Evolutionary conservation across 2,113 vertebrate species (phyloP).

Genomic region (Zosterops borbonicus): DNA sequence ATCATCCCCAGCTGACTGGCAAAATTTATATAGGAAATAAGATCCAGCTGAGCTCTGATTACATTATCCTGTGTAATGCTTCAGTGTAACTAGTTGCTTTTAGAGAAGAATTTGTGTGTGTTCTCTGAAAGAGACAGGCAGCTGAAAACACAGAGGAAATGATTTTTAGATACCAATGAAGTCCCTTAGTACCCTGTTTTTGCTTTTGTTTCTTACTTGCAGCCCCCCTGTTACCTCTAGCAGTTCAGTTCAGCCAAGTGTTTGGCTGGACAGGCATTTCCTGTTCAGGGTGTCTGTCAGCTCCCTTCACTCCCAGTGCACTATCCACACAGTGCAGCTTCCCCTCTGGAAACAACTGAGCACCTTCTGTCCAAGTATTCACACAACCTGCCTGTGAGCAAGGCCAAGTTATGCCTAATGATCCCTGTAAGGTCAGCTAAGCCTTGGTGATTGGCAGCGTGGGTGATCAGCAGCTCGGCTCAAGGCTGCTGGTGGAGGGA

Average conservation of each 20-base stretch:
- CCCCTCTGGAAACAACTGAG: background rate
- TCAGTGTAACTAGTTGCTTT: slow-evolving; percentile 18
- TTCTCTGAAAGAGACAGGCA: slow-evolving; percentile 33
- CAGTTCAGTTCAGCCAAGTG: background rate
- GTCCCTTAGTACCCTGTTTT: background rate
- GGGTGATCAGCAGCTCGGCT: background rate
- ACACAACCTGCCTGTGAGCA: background rate
- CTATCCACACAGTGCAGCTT: background rate
- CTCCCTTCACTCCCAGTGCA: fast-evolving
- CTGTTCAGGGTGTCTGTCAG: background rate
- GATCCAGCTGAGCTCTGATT: slow-evolving; percentile 62
- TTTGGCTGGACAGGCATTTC: background rate
- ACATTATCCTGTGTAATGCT: slow-evolving; percentile 31
- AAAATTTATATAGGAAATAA: slow-evolving; percentile 52
- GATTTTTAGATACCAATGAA: background rate
- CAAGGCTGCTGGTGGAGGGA: background rate
- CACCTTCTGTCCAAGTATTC: background rate
- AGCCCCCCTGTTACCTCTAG: background rate
- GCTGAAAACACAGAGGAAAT: slow-evolving; percentile 22
- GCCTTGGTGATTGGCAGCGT: background rate
- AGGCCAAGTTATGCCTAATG: background rate
- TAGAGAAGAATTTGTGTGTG: background rate
- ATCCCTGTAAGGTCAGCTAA: background rate
- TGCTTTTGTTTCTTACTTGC: slow-evolving; percentile 15
- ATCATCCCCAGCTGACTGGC: background rate